Conservation (phyloP, 2,888 invertebrate genomes). For the Elysia crispata region DNA sequence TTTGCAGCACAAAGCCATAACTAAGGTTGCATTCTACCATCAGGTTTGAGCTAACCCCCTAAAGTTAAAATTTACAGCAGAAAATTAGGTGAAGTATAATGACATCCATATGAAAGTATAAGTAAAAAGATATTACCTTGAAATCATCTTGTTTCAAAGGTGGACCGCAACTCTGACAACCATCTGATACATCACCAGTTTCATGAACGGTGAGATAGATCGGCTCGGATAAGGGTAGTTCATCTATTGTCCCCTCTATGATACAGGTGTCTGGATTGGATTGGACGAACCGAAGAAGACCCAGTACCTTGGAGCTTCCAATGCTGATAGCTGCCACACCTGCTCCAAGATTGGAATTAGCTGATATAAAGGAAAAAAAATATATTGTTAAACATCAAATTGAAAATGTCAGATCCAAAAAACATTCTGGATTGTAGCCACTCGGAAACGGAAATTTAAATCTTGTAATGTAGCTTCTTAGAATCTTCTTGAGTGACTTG, state of each 20-base stretch:
- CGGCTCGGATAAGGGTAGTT: conserved; percentile 79
- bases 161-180: conserved; percentile 80
- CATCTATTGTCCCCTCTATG: conserved; percentile 91
- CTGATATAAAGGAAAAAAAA: not conserved
- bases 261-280: conserved; percentile 81
- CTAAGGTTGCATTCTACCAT: too few species aligned
- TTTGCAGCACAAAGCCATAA: too few species aligned
- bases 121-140: too few species aligned
- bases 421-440: too few species aligned
- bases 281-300: conserved; percentile 88
- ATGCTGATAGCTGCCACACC: conserved; percentile 86
- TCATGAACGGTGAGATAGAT: conserved; percentile 82
- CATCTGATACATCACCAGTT: conserved; percentile 85
- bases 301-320: conserved; percentile 79
- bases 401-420: not conserved
- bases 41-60: too few species aligned
- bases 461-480: too few species aligned
- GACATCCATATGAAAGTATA: too few species aligned
- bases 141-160: conserved; percentile 3
- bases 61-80: too few species aligned
- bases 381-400: not conserved
- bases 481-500: too few species aligned
- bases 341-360: conserved; percentile 75
- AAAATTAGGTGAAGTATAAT: too few species aligned
- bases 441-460: too few species aligned